Base-by-base conservation (phyloP, 1,140 invertebrate species). In the Melitaea cinxia region DNA sequence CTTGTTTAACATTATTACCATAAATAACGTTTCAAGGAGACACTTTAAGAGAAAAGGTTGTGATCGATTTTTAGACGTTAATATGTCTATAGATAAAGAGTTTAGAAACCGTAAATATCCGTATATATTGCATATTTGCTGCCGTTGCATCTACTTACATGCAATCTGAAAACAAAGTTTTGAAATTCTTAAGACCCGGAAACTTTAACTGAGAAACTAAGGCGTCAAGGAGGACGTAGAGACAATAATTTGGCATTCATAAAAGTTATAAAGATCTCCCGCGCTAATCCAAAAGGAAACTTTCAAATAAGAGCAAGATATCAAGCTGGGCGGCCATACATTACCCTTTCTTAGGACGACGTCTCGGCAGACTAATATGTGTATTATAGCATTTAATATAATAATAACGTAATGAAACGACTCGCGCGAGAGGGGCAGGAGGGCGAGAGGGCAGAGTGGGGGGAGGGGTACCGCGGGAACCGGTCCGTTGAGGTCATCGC, bases 371-470 rank as follows among this genome's bases (percentile, higher is more conserved):
- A 84, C 83, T 89, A 88, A 90, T 84, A 87, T 86, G 83, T 85
- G 85, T 85, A 87, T 88, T 88, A 88, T 85, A 88, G 82, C 88
- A 82, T 88, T 90, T 90, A 90, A 90, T 90, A 89, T 90, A 85
- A 89, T 89, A 89, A 90, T 90, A 88, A 89, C 81, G 85, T 90
- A 90, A 89, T 89, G 85, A 89, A 90, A 89, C 83, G 81, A 84
- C 86, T 88, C 76, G 76, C 73, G 83, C 63, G 79, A 65, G 73
- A 75, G 64, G 67, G 54, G 52, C 33, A 52, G 66, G 67, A 30
- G 54, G 68, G 63, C 47, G 64, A 52, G 26, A 64, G 33, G 55
- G 69, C 35, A 53, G 65, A 56, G 66, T 26, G 71, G 28, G 72
- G 66, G 63, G 66, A 63, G 64, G 70, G 70, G 56, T 65, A 70